phyloP scores from a whole-genome alignment of 2,888 invertebrate species.

The Alloplasta piceator region DNA sequence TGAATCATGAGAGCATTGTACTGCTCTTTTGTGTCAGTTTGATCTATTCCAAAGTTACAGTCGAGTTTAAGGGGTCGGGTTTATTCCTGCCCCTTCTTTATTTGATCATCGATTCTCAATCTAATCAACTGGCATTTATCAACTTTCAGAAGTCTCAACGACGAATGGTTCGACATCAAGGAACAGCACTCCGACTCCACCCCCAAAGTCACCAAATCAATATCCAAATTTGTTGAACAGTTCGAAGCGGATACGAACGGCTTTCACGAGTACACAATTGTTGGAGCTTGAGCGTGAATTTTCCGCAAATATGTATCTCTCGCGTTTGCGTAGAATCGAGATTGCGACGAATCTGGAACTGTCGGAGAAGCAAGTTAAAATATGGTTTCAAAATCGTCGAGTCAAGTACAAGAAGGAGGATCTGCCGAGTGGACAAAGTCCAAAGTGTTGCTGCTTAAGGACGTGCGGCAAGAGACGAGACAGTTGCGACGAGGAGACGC shows the following conservation, averaged over 20 bases:
- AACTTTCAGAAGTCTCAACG: slow-evolving; percentile 76
- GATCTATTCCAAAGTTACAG: too few relatives aligned
- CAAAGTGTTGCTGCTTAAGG: slow-evolving; percentile 85
- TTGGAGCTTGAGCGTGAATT: slow-evolving; percentile 93
- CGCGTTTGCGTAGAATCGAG: slow-evolving; percentile 94
- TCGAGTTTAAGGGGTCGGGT: too few relatives aligned
- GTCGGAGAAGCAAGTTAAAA: slow-evolving; percentile 97
- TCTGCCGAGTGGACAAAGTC: slow-evolving; percentile 84
- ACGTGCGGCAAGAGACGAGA: slow-evolving; percentile 83
- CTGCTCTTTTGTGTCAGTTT: too few relatives aligned
- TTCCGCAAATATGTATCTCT: slow-evolving; percentile 94
- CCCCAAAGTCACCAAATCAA: slow-evolving; percentile 82
- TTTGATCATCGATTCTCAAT: slow-evolving; percentile 1
- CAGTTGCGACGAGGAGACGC: slow-evolving; percentile 69
- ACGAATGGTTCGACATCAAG: slow-evolving; percentile 84
- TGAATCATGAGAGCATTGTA: too few relatives aligned
- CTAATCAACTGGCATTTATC: slow-evolving; percentile 1
- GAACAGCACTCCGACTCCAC: slow-evolving; percentile 81
- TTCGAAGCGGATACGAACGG: slow-evolving; percentile 95
- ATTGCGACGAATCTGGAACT: slow-evolving; percentile 94
- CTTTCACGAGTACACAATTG: slow-evolving; percentile 95
- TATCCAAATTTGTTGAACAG: slow-evolving; percentile 83
- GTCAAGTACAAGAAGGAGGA: slow-evolving; percentile 97
- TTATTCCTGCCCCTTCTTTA: too few relatives aligned
- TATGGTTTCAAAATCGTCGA: slow-evolving; percentile 97